Conservation (phyloP, 2,797 vertebrate species). For the Falco biarmicus region DNA sequence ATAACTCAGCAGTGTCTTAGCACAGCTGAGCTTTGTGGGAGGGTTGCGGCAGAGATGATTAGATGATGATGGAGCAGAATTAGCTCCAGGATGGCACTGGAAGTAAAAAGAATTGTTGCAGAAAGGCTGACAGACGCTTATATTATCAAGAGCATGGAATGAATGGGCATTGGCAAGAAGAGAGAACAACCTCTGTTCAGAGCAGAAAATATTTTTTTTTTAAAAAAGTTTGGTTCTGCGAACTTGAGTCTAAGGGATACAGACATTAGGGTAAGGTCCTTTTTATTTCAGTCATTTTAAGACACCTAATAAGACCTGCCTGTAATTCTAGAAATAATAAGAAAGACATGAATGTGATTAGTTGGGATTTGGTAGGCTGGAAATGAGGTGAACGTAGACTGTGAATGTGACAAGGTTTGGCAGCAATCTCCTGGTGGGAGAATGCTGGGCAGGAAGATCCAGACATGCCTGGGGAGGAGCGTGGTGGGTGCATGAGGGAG, state of each 20-base stretch:
- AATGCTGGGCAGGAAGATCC: neutral
- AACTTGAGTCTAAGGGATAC: neutral
- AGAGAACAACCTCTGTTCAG: accelerated
- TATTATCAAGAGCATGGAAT: neutral
- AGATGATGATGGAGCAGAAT: neutral
- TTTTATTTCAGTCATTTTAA: neutral
- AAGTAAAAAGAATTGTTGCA: neutral
- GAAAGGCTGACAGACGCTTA: neutral
- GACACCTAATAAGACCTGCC: neutral
- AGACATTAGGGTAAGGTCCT: neutral
- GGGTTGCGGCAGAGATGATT: neutral
- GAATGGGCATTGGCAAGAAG: neutral
- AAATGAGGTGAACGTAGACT: accelerated
- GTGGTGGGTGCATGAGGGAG: neutral
- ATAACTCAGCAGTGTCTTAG: neutral
- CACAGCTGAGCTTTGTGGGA: neutral
- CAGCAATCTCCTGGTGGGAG: neutral
- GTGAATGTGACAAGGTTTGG: neutral
- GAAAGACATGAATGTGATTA: neutral
- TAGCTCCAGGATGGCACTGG: neutral
- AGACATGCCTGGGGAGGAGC: neutral
- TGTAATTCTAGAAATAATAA: neutral
- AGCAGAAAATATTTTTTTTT: neutral
- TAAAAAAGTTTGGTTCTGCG: neutral
- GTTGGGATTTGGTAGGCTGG: neutral